Conservation (phyloP, 1,140 invertebrate genomes). For the Coelopa frigida region DNA sequence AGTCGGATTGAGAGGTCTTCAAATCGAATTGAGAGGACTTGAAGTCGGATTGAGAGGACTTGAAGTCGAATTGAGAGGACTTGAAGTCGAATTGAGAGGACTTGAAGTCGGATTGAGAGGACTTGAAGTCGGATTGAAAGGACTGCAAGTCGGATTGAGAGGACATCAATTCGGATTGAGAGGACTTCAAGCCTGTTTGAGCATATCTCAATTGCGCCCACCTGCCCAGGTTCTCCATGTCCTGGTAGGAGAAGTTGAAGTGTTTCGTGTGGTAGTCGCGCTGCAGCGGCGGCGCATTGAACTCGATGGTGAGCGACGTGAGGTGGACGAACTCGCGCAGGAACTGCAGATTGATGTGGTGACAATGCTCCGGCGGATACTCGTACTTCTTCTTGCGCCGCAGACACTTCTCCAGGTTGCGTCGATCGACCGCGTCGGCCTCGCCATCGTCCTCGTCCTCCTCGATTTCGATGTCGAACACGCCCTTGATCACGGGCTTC, state of each 20-base stretch:
- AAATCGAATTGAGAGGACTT: background rate
- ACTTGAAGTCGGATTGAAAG: background rate
- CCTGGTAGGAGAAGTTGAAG: conserved; percentile 25
- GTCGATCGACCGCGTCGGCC: conserved; percentile 17
- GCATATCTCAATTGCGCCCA: conserved; percentile 1
- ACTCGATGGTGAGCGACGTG: conserved; percentile 23
- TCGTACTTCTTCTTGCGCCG: conserved; percentile 11
- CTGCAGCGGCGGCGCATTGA: conserved; percentile 21
- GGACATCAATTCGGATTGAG: background rate
- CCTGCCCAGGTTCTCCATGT: conserved; percentile 22
- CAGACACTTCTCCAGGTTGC: conserved; percentile 22
- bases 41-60: background rate
- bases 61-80: too few species aligned
- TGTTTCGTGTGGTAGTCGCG: conserved; percentile 25
- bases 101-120: background rate
- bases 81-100: background rate
- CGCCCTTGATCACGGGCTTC: conserved; percentile 3
- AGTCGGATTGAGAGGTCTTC: too few species aligned
- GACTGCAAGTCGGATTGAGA: background rate
- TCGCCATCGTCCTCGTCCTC: conserved; percentile 24
- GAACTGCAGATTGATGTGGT: conserved; percentile 30
- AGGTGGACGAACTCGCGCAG: conserved; percentile 25
- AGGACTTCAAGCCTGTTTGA: background rate
- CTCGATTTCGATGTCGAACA: conserved; percentile 21
- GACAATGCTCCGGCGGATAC: conserved; percentile 26